Evolutionary conservation across 1,140 invertebrate genomes (phyloP).

Genomic region (Parasteatoda tepidariorum): DNA sequence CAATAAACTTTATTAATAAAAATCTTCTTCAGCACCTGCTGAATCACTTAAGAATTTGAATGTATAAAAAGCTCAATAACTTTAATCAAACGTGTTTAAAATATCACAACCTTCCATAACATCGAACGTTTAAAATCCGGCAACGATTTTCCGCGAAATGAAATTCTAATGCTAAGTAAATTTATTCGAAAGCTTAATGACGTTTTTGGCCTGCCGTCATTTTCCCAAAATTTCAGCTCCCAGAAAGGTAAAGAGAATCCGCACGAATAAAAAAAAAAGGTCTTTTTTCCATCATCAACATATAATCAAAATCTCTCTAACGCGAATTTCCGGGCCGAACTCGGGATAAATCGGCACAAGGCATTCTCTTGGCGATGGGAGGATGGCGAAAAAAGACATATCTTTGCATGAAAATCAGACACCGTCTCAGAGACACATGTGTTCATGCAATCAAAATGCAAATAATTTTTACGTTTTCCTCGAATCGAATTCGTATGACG

Average conservation of each 20-base stretch:
- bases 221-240: neutral
- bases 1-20: no score
- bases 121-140: no score
- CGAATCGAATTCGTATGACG: conserved; percentile 30
- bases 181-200: neutral
- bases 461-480: conserved; percentile 43
- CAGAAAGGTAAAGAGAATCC: neutral
- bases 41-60: no score
- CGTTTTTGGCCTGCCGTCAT: neutral
- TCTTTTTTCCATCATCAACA: neutral
- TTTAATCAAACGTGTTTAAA: no score
- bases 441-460: conserved; percentile 52
- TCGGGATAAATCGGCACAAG: neutral
- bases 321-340: neutral
- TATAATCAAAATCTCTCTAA: neutral
- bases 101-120: no score
- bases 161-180: neutral
- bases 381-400: conserved; percentile 31
- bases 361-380: neutral
- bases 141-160: no score
- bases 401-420: conserved; percentile 51
- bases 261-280: neutral
- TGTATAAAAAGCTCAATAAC: no score
- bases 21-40: no score
- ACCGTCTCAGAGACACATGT: conserved; percentile 31